Base-by-base conservation (phyloP, 2,797 vertebrate genomes). In the Enteromius fasciolatus region DNA sequence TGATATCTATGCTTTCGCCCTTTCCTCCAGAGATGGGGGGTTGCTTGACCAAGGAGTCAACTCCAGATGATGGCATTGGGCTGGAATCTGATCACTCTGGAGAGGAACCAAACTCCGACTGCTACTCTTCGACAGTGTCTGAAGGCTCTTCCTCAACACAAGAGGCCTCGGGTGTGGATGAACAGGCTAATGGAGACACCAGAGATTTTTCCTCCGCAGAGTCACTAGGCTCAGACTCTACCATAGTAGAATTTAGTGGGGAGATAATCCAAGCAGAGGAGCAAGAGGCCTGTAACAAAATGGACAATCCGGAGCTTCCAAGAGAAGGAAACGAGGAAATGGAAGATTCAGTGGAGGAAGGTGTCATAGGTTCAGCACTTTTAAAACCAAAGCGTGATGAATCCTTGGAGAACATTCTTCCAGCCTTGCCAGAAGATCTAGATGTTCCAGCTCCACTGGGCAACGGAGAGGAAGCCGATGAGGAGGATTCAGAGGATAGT, bases 401-500 rank as follows among this genome's bases (percentile, higher is more conserved):
- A 5, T 89, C 87, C 1, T 52, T 84, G 67, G 83, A 68, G 3
- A 88, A 91, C 10, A 87, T 94, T 63, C 91, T 93, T 3, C 90
- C 93, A 10, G 93, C 93, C 15, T 94, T 93, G 15, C 93, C 84
- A 2, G 84, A 89, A 73, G 92, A 61, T n/a, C 89, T 87, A 83
- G 90, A 93, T 57, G 90, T 89, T 41, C 92, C 91, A 15, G 94
- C 94, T 31, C 94, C 95, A 0, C 92, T 94, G 28, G 94, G 94
- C 33, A 93, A 93, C 66, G 93, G 91, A 0, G 93, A 93, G 28
- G 96, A 96, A 23, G 90, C 59, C 0, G 94, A 95, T 68, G 97
- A 98, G 54, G 97, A 98, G 1, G 97, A 97, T 87, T 96, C 96
- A 0, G 97, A 98, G 20, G 97, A 99, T 90, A 99, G 97, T 0